Percentiles rank a stretch among this genome's conserved stretches.
Evolutionary conservation across 2,888 invertebrate genomes (phyloP).

Genomic region (Flexamia atlantica): DNA sequence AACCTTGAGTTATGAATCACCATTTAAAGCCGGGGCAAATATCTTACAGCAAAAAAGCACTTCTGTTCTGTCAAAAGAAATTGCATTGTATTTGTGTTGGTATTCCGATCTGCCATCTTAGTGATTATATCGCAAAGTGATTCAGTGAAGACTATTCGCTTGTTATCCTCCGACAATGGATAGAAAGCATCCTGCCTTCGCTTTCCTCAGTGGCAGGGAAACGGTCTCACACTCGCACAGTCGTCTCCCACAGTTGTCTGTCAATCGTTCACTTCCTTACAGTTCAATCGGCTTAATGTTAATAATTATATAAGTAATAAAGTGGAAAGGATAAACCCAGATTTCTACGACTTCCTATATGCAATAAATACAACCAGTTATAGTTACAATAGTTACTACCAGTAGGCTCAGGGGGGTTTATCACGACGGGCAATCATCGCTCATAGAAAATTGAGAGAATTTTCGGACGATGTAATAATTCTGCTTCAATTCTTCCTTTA

Average conservation of each 20-base stretch:
- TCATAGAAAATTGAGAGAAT: too few species aligned
- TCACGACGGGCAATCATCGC: too few species aligned
- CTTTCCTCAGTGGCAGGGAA: not conserved
- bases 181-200: constrained; percentile 6
- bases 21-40: not conserved
- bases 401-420: too few species aligned
- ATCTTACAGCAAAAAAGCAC: not conserved
- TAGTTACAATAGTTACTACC: too few species aligned
- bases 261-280: constrained; percentile 11
- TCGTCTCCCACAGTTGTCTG: not conserved
- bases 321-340: too few species aligned
- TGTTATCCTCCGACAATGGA: constrained; percentile 28
- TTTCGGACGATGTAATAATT: too few species aligned
- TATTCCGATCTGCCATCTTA: not conserved
- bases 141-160: constrained; percentile 12
- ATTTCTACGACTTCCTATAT: too few species aligned
- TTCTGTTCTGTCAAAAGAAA: too few species aligned
- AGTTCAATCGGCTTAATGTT: not conserved
- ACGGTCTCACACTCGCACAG: constrained; percentile 1
- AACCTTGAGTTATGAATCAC: not conserved
- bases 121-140: not conserved
- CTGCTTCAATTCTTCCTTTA: too few species aligned
- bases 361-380: too few species aligned
- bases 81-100: not conserved
- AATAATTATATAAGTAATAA: too few species aligned